Base-by-base conservation (phyloP, 2,797 vertebrate species). In the Chiloscyllium punctatum region DNA sequence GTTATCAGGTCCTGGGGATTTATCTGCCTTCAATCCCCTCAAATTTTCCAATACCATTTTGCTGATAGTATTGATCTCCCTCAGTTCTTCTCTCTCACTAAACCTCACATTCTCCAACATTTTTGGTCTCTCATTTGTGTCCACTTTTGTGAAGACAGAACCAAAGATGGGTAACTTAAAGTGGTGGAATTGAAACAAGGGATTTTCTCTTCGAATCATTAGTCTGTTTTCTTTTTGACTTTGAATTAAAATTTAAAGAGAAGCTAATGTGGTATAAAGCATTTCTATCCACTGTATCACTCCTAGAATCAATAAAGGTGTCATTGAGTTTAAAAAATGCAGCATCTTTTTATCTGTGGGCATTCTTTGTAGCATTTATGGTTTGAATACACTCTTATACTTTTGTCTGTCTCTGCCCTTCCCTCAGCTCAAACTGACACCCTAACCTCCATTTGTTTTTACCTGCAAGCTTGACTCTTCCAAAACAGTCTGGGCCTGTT, bases 171-270 rank as follows among this genome's bases (percentile, higher is more conserved):
- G 18, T 11, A 68, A 68, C 9, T 37, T 92, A 68, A 37, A 2
- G 62, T 6, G 37, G 33, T 68, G 23, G 33, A 68, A 42, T 25
- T 25, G 0, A 68, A n/a, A n/a, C 16, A 66, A 91, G 33, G 16
- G n/a, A 25, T 37, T 37, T 92, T 68, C 90, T 68, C 5, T 92
- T 37, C 3, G 62, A 92, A 92, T 68, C 90, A 92, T 92, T 92
- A n/a, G 37, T 68, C 62, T 9, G 4, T 82, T 42, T 37, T 66
- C 21, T 68, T 23, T 37, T 42, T 68, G 8, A 42, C 68, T 92
- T 37, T 18, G 25, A 92, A 68, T 92, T 92, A 92, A 68, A 92
- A 92, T 68, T 92, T 92, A 92, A 92, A 92, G 90, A 68, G 7
- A 42, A 37, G 62, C 33, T 37, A 62, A 7, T 16, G 66, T 18